Conservation (phyloP, 2,888 invertebrate genomes). For the Hydrotaea diabolus region DNA sequence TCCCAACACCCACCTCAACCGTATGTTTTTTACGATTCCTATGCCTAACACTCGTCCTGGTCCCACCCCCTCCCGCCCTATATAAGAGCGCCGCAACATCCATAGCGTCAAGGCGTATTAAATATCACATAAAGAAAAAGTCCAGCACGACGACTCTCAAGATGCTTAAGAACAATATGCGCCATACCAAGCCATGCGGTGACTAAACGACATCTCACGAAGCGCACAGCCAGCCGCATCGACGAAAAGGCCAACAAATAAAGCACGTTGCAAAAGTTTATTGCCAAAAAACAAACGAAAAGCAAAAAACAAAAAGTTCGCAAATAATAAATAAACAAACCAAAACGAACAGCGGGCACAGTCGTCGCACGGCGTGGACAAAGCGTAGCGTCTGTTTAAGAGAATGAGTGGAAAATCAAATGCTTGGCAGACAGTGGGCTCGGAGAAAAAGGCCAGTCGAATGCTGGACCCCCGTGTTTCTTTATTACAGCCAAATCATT, state of each 20-base stretch:
- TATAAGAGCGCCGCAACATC: no score
- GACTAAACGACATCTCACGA: not conserved
- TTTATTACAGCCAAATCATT: no score
- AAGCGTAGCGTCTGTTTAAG: not conserved
- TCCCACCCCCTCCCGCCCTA: no score
- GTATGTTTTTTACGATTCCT: not conserved
- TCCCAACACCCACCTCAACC: not conserved
- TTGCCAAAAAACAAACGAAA: slow-evolving; percentile 18
- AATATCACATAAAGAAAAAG: no score
- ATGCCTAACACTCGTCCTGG: no score
- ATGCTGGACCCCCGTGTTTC: no score
- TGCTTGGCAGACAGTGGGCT: not conserved
- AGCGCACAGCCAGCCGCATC: not conserved
- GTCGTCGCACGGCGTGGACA: not conserved
- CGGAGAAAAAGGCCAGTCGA: no score
- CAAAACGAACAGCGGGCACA: slow-evolving; percentile 1
- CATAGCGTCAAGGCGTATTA: no score
- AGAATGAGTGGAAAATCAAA: no score
- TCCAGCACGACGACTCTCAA: no score
- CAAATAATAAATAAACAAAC: slow-evolving; percentile 32
- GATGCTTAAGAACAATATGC: not conserved
- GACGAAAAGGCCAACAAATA: slow-evolving; percentile 14
- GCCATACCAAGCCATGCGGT: not conserved
- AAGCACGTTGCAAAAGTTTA: slow-evolving; percentile 15
- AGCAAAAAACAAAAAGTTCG: not conserved